Base-by-base conservation (phyloP, 2,797 vertebrate genomes). In the Propithecus perrieri region DNA sequence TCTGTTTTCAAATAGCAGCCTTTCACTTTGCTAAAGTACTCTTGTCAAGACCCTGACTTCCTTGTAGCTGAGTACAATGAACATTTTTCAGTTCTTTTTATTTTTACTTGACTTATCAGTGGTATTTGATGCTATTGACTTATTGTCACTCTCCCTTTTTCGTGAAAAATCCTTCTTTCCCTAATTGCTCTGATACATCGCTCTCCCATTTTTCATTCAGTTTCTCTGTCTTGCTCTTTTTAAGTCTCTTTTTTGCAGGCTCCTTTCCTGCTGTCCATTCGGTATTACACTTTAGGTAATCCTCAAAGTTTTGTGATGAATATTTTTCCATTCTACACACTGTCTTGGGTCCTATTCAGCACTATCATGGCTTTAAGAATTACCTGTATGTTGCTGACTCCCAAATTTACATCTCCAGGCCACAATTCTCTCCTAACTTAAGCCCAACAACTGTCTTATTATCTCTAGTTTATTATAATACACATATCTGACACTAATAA, bases 401-500 rank as follows among this genome's bases (percentile, higher is more conserved):
- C 24, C 15, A 69, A 91, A 80, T 75, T 43, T 61, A 26, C 10
- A 85, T 95, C 55, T 78, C 14, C 2, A 91, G 48, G 28, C 41
- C 41, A 65, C n/a, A 87, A 8, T 57, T 83, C 24, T 85, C 33
- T 94, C 61, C 75, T 55, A 80, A 94, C 38, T 85, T 13, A 93
- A 79, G 63, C 14, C 28, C 55, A 71, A 30, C 3, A 75, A 46
- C 33, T 35, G 63, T 53, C 2, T 26, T 67, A 33, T 46, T 74
- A n/a, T 86, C 59, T 95, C n/a, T 88, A 22, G 81, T 91, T 96
- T 30, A 88, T 89, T 89, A 41, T 76, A 61, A 69, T 69, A 35
- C 5, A 85, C 3, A n/a, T 67, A 33, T 63, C 38, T 86, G 74
- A 87, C 30, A 59, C 26, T 50, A 76, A 76, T 75, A 83, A 63